phyloP scores from a whole-genome alignment of 2,888 invertebrate species.

The Andrena haemorrhoa region DNA sequence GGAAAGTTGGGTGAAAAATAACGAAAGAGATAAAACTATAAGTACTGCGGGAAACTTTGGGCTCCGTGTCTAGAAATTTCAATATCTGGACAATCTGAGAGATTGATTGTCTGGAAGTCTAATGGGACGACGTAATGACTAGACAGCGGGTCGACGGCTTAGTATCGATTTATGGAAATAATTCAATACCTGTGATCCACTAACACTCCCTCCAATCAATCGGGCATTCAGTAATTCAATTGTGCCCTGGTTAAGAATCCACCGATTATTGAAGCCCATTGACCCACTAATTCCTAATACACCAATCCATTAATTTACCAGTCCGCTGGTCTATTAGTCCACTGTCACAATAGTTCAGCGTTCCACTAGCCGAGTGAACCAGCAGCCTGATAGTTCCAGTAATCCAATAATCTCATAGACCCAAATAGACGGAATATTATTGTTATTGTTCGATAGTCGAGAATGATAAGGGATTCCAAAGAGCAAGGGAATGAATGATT shows the following conservation, averaged over 20 bases:
- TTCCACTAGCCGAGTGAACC: conserved; percentile 18
- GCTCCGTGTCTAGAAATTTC: background rate
- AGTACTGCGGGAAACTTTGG: background rate
- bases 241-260: background rate
- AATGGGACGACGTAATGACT: background rate
- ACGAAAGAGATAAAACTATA: background rate
- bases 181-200: background rate
- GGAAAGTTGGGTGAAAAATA: conserved; percentile 28
- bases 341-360: conserved; percentile 7
- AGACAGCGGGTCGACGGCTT: background rate
- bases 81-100: no score
- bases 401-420: background rate
- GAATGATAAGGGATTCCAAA: background rate
- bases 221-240: background rate
- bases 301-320: conserved; percentile 39
- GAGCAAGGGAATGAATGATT: conserved; percentile 13
- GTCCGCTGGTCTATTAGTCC: background rate
- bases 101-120: background rate
- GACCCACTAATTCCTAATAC: conserved; percentile 20
- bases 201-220: background rate
- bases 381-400: conserved; percentile 17
- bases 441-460: background rate
- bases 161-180: conserved; percentile 1
- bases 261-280: background rate
- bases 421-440: background rate